Conservation (phyloP, 2,113 vertebrate genomes). For the Telmatochromis sp. region DNA sequence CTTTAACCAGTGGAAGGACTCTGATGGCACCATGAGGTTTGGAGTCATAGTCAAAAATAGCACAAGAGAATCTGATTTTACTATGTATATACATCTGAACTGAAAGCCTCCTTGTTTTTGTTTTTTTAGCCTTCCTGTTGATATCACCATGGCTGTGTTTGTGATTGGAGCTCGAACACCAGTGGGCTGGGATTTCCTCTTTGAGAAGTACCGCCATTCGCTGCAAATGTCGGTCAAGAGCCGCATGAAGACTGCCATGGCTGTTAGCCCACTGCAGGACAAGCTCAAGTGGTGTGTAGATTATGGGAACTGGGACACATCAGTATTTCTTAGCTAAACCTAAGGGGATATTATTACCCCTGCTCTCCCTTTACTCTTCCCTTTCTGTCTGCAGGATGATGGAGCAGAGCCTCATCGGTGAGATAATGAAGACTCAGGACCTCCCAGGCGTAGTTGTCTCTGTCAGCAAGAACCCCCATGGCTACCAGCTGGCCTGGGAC, state of each 20-base stretch:
- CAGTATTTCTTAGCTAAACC: fast-evolving
- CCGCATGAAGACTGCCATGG: slow-evolving; percentile 74
- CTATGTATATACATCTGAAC: neutral
- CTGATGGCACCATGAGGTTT: slow-evolving; percentile 79
- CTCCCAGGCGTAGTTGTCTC: slow-evolving; percentile 70
- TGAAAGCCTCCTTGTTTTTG: fast-evolving
- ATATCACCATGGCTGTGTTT: slow-evolving; percentile 81
- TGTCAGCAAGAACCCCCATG: slow-evolving; percentile 76
- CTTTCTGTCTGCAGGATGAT: slow-evolving; percentile 71
- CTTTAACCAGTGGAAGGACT: slow-evolving; percentile 79
- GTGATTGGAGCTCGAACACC: slow-evolving; percentile 74
- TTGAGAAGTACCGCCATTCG: slow-evolving; percentile 74
- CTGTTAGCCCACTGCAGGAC: slow-evolving; percentile 62
- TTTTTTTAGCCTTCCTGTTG: slow-evolving; percentile 74
- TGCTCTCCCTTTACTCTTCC: fast-evolving
- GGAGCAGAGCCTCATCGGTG: slow-evolving; percentile 79
- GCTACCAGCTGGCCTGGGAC: slow-evolving; percentile 78
- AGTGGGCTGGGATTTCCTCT: slow-evolving; percentile 86
- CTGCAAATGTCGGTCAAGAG: slow-evolving; percentile 71
- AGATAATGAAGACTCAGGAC: slow-evolving; percentile 83
- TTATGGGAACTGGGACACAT: neutral
- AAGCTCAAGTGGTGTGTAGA: slow-evolving; percentile 77
- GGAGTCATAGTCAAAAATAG: neutral
- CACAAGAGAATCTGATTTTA: neutral
- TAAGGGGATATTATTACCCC: fast-evolving